phyloP scores from a whole-genome alignment of 35 echinoderm and acorn worm species.

The Hemicentrotus pulcherrimus region DNA sequence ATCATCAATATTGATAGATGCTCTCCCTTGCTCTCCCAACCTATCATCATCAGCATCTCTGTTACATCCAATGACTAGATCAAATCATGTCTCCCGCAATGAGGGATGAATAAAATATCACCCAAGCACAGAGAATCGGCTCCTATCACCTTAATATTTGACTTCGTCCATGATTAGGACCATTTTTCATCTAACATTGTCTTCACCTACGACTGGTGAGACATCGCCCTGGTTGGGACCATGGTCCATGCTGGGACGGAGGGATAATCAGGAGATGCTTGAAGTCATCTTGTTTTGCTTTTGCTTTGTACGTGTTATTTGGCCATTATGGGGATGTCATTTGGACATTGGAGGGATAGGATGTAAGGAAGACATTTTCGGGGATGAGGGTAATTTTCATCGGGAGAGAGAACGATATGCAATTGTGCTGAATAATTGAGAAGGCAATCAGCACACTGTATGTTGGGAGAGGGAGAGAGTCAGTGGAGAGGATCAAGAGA shows the following conservation, averaged over 20 bases:
- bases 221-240: background rate
- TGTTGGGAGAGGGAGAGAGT: too few relatives aligned
- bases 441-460: too few relatives aligned
- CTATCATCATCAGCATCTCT: background rate
- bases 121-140: background rate
- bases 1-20: background rate
- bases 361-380: too few relatives aligned
- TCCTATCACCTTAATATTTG: background rate
- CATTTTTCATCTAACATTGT: background rate
- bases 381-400: too few relatives aligned
- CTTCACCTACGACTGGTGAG: background rate
- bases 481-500: too few relatives aligned
- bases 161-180: background rate
- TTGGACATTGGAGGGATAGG: too few relatives aligned
- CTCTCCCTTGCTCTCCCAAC: background rate
- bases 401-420: too few relatives aligned
- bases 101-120: background rate
- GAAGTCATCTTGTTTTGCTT: background rate
- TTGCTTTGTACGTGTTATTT: background rate
- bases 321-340: too few relatives aligned
- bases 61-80: constrained; percentile 3
- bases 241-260: background rate
- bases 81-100: background rate
- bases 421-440: too few relatives aligned
- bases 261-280: background rate